These are phyloP conservation scores for Cyprinodon brontotheroides DNA, from an alignment of 2,113 vertebrate genomes.

Conservation along the genomic window DNA sequence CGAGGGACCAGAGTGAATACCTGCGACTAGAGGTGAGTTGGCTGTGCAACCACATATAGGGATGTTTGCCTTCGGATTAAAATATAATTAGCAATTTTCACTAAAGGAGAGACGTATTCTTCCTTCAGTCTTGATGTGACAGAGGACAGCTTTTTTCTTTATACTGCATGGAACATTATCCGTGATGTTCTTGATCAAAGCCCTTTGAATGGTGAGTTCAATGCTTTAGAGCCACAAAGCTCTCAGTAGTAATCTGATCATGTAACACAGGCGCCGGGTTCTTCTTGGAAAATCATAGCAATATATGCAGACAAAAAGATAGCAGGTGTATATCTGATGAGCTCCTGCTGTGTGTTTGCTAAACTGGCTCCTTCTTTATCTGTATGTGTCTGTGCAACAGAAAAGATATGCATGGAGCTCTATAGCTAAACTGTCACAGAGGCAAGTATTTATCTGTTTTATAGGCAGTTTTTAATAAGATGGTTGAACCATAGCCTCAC, in stretches of 20 bases:
- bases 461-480: no score
- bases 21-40: constrained; percentile 85
- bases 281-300: background rate
- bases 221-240: background rate
- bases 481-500: no score
- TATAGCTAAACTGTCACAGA: no score
- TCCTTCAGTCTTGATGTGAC: background rate
- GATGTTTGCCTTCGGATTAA: background rate
- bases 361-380: no score
- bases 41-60: background rate
- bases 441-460: no score
- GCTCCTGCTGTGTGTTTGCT: no score
- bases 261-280: background rate
- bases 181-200: background rate
- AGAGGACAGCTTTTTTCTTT: background rate
- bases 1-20: constrained; percentile 83
- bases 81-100: no score
- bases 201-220: background rate
- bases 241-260: background rate
- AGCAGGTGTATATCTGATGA: no score
- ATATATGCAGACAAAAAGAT: background rate
- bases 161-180: background rate
- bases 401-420: no score
- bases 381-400: no score
- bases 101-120: background rate